Conservation (phyloP, 2,888 invertebrate genomes). For the Volucella bombylans region DNA sequence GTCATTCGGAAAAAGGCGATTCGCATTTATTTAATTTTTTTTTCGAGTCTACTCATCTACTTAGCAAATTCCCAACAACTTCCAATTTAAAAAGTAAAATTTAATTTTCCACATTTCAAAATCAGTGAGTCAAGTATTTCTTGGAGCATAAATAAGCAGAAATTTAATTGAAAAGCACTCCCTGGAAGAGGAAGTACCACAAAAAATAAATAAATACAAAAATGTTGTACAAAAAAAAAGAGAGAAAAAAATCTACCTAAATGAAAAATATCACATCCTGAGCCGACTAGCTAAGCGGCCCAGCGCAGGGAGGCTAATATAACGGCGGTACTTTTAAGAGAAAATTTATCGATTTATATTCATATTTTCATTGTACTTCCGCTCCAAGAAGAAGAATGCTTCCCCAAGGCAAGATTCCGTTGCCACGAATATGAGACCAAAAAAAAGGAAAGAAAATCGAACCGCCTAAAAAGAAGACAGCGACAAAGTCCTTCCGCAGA, state of each 20-base stretch:
- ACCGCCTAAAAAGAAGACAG: slow-evolving; percentile 16
- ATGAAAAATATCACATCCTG: slow-evolving; percentile 14
- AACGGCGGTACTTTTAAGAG: slow-evolving; percentile 16
- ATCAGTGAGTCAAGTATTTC: slow-evolving; percentile 33
- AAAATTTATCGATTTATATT: slow-evolving; percentile 68
- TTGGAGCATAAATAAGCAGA: slow-evolving; percentile 47
- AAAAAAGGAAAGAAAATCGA: slow-evolving; percentile 6
- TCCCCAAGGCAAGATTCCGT: slow-evolving; percentile 40
- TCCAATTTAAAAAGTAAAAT: slow-evolving; percentile 25
- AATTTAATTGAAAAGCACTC: slow-evolving; percentile 52
- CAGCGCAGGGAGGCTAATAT: slow-evolving; percentile 19
- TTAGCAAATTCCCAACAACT: not conserved
- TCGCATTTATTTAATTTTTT: not conserved
- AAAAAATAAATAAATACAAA: not conserved
- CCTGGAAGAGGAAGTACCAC: not conserved
- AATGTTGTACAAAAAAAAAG: no score
- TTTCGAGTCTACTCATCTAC: no score
- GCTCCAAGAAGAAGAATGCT: slow-evolving; percentile 18
- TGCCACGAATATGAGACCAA: not conserved
- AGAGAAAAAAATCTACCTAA: not conserved
- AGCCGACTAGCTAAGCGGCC: slow-evolving; percentile 27
- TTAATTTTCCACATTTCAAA: slow-evolving; percentile 19
- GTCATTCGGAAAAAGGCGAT: not conserved
- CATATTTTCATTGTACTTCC: slow-evolving; percentile 61
- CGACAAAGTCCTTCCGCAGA: slow-evolving; percentile 12